These are phyloP conservation scores for Sturnira hondurensis DNA, from an alignment of 2,113 vertebrate genomes.

Conservation along the genomic window DNA sequence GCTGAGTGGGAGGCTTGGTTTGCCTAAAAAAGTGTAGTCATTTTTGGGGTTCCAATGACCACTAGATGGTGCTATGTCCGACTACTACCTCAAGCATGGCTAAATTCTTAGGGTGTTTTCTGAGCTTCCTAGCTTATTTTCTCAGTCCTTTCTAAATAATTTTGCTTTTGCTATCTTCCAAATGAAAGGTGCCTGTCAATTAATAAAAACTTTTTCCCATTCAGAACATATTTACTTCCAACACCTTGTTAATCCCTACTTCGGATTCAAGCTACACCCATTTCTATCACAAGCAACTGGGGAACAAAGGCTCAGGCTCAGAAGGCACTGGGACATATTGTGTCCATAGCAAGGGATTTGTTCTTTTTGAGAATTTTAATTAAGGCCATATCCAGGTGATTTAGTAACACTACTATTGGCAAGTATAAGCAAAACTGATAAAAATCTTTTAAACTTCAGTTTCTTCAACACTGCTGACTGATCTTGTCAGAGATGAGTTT, in stretches of 20 bases:
- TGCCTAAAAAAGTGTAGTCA: neutral
- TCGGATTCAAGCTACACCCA: constrained; percentile 1
- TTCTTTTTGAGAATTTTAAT: neutral
- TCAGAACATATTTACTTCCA: neutral
- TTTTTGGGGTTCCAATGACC: neutral
- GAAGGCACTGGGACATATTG: neutral
- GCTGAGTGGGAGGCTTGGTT: neutral
- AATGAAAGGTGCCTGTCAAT: neutral
- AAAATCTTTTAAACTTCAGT: neutral
- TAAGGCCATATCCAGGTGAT: neutral
- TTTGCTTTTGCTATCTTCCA: neutral
- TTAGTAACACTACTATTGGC: neutral
- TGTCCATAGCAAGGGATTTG: neutral
- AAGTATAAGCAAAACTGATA: neutral
- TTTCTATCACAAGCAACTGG: neutral
- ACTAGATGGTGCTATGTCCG: constrained; percentile 16
- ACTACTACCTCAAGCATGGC: neutral
- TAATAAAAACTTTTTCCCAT: neutral
- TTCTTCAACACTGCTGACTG: neutral
- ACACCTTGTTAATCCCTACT: neutral
- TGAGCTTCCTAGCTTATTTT: neutral
- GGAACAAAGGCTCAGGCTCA: neutral
- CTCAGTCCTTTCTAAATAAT: constrained; percentile 4
- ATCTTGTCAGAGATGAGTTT: neutral
- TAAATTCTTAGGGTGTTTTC: neutral